phyloP scores from a whole-genome alignment of 2,113 vertebrate genomes.

The Collichthys lucidus region DNA sequence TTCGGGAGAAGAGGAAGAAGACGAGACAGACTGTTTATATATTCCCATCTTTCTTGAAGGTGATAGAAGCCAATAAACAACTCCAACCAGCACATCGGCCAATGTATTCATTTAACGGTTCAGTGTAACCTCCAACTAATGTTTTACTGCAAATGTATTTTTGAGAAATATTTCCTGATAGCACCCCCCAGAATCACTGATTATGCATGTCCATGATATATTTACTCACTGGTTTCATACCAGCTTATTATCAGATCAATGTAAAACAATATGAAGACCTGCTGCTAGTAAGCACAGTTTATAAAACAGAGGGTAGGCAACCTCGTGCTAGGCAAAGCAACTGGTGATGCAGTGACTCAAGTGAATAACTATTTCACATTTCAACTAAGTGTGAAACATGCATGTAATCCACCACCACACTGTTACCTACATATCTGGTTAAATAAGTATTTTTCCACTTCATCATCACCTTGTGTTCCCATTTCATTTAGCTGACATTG shows the following conservation, averaged over 20 bases:
- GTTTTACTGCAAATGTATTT: neutral
- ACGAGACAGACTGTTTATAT: neutral
- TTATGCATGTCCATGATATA: neutral
- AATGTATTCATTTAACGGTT: neutral
- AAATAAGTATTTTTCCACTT: neutral
- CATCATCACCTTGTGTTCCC: neutral
- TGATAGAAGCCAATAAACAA: conserved; percentile 7
- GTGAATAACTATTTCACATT: neutral
- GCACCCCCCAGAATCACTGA: neutral
- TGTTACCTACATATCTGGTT: neutral
- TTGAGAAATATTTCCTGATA: neutral
- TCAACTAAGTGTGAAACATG: neutral
- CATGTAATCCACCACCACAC: neutral
- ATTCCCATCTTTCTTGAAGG: neutral
- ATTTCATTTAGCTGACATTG: neutral
- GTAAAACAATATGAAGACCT: neutral
- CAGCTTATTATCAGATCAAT: neutral
- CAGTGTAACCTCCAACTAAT: neutral
- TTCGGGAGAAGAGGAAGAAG: neutral
- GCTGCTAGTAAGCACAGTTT: neutral
- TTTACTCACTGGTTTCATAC: neutral
- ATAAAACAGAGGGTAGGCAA: neutral
- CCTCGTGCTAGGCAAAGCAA: neutral
- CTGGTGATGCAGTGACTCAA: conserved; percentile 12
- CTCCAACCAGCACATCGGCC: neutral